Evolutionary conservation across 2,797 vertebrate genomes (phyloP).

Genomic region (Argyrosomus regius): DNA sequence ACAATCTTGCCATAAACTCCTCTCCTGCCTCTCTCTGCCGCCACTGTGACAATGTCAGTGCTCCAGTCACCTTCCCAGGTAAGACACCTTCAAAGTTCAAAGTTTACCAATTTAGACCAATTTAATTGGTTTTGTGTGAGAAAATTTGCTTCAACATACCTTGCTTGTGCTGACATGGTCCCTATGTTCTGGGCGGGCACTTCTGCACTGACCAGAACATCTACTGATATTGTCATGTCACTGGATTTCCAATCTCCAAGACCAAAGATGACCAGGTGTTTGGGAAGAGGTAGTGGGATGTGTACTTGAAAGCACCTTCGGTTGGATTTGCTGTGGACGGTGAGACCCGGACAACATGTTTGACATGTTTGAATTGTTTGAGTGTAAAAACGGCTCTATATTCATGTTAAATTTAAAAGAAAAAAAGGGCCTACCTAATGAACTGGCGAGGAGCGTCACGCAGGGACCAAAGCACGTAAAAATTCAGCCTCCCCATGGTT

Average conservation of each 20-base stretch:
- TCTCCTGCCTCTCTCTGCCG: constrained; percentile 81
- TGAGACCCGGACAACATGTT: not conserved
- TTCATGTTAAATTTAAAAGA: no score
- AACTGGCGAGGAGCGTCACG: constrained; percentile 87
- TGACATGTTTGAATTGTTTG: not conserved
- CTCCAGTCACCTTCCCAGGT: constrained; percentile 91
- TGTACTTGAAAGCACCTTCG: constrained; percentile 86
- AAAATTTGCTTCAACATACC: constrained; percentile 69
- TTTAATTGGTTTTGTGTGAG: not conserved
- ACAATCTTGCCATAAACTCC: constrained; percentile 89
- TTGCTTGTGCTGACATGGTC: constrained; percentile 76
- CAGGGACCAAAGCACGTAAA: constrained; percentile 88
- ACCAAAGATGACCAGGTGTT: constrained; percentile 88
- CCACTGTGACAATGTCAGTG: constrained; percentile 81
- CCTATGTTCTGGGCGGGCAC: constrained; percentile 84
- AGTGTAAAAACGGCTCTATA: rapidly evolving
- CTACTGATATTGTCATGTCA: constrained; percentile 77
- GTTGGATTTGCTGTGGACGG: constrained; percentile 83
- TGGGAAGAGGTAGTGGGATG: constrained; percentile 89
- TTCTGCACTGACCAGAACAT: constrained; percentile 85
- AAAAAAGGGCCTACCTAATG: constrained; percentile 77
- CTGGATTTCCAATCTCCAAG: constrained; percentile 88
- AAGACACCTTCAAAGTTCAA: constrained; percentile 83
- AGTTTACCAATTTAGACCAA: not conserved
- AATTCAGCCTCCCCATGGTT: constrained; percentile 80